These are phyloP conservation scores for Meleagris gallopavo DNA, from an alignment of 2,113 vertebrate genomes.

Conservation along the genomic window DNA sequence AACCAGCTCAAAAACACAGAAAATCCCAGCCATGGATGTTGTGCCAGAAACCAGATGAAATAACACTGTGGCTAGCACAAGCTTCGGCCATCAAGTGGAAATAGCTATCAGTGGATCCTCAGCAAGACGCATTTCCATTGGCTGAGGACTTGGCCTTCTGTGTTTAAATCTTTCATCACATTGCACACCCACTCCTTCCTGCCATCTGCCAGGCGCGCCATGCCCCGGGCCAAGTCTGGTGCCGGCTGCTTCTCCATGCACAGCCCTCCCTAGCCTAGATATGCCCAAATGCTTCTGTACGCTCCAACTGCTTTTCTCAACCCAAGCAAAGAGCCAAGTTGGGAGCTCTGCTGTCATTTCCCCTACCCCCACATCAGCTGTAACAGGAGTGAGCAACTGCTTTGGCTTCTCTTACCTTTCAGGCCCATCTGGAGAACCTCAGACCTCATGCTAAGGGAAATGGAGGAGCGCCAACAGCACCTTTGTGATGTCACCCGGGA, in stretches of 20 bases:
- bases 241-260: constrained; percentile 35
- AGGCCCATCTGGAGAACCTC: constrained; percentile 63
- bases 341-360: constrained; percentile 37
- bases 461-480: constrained; percentile 26
- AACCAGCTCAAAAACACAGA: not conserved
- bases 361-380: constrained; percentile 55
- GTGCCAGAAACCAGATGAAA: constrained; percentile 1
- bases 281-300: constrained; percentile 34
- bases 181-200: constrained; percentile 37
- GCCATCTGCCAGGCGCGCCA: constrained; percentile 47
- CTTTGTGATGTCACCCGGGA: constrained; percentile 13
- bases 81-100: not conserved
- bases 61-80: constrained; percentile 1
- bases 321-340: constrained; percentile 7
- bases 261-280: constrained; percentile 12
- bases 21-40: not conserved
- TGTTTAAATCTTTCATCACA: constrained; percentile 9
- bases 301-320: constrained; percentile 56
- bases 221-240: constrained; percentile 59
- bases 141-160: constrained; percentile 52
- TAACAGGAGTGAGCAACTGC: constrained; percentile 28
- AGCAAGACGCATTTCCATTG: not conserved
- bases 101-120: not conserved
- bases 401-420: constrained; percentile 37
- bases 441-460: not conserved